Conservation (phyloP, 1,140 invertebrate genomes). For the Ceratina calcarata region DNA sequence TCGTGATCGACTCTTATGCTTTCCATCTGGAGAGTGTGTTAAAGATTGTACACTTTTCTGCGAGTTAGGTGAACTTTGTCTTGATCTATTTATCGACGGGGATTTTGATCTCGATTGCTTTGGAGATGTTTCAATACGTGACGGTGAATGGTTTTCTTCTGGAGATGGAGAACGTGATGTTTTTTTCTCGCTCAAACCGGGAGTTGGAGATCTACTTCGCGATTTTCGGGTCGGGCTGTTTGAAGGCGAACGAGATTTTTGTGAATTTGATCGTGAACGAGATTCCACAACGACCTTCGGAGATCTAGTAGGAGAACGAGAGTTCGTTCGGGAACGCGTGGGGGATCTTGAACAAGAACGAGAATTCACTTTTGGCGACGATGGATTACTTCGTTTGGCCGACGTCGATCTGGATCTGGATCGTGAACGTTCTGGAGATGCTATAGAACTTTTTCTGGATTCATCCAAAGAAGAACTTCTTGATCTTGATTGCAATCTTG, state of each 20-base stretch:
- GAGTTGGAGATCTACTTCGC: conserved; percentile 37
- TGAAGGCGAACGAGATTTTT: conserved; percentile 23
- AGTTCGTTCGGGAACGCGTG: conserved; percentile 33
- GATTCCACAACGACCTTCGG: conserved; percentile 10
- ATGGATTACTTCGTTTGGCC: conserved; percentile 26
- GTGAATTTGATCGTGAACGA: conserved; percentile 29
- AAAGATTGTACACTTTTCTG: conserved; percentile 31
- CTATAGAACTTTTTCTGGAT: conserved; percentile 52
- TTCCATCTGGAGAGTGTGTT: conserved; percentile 11
- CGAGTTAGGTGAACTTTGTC: conserved; percentile 25
- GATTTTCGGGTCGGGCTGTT: conserved; percentile 22
- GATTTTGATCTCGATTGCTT: conserved; percentile 48
- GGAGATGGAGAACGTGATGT: conserved; percentile 36
- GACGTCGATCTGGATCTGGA: conserved; percentile 59
- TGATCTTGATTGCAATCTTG: conserved; percentile 55
- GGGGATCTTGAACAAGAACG: conserved; percentile 51
- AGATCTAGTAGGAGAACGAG: conserved; percentile 27
- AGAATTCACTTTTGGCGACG: conserved; percentile 39
- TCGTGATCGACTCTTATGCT: conserved; percentile 34
- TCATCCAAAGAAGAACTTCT: conserved; percentile 48
- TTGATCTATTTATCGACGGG: conserved; percentile 29
- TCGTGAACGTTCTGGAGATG: conserved; percentile 50
- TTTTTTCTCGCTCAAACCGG: conserved; percentile 26
- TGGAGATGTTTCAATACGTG: conserved; percentile 31
- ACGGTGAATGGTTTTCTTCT: conserved; percentile 22